These are phyloP conservation scores for Synanthedon myopaeformis DNA, from an alignment of 2,888 invertebrate genomes.

Conservation along the genomic window DNA sequence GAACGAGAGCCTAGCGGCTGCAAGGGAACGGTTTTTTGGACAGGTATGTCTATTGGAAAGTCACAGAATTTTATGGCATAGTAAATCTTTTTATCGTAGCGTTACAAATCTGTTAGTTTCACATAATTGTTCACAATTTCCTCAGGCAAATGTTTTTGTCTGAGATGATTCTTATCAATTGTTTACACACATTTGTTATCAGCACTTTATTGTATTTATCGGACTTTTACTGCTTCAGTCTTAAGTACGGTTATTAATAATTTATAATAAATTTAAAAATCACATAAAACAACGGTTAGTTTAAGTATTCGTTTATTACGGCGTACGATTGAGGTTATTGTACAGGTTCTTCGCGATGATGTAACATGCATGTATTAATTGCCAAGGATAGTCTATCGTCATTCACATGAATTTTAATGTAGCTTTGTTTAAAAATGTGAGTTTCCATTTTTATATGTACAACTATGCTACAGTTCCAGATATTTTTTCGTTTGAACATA, in stretches of 20 bases:
- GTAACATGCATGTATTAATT: conserved; percentile 52
- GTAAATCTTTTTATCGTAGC: conserved; percentile 55
- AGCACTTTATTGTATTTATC: too few species aligned
- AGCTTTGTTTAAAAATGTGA: background rate
- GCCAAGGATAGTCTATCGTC: conserved; percentile 25
- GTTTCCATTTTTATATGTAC: background rate
- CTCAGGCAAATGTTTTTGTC: conserved; percentile 10
- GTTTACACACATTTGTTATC: background rate
- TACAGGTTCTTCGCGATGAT: conserved; percentile 52
- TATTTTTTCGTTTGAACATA: too few species aligned
- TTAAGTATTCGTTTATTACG: conserved; percentile 1
- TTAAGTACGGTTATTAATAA: too few species aligned
- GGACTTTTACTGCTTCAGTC: too few species aligned
- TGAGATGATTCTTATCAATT: background rate
- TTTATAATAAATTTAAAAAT: too few species aligned
- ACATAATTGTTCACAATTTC: too few species aligned
- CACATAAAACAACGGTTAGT: too few species aligned
- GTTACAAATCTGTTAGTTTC: conserved; percentile 31
- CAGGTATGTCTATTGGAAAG: conserved; percentile 29
- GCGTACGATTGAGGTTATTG: conserved; percentile 25
- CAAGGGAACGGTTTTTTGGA: conserved; percentile 59
- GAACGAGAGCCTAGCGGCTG: conserved; percentile 50
- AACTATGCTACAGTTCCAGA: too few species aligned
- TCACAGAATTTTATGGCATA: conserved; percentile 7
- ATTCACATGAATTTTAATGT: background rate